Evolutionary conservation across 2,888 invertebrate genomes (phyloP), one percentile per base, ranked within the genome.

Genomic region (Apocheima hispidaria): DNA sequence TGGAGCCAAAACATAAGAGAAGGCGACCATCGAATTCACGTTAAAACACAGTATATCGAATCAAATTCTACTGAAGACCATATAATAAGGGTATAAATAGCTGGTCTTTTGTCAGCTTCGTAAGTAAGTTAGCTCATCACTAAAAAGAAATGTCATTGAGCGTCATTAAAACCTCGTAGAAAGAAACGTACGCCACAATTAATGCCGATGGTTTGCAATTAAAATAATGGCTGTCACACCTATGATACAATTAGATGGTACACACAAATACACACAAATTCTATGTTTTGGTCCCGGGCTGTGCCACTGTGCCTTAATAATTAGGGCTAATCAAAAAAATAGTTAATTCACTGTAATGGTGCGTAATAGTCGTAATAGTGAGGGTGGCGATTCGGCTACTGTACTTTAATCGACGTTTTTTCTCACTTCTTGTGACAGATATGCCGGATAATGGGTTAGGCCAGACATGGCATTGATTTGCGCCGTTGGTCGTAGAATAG

Each of bases 151-250:
- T 56, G 55, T 74, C 71, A 82, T 80, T 77, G 21, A 60, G 60
- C 54, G 54, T 74, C 71, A 82, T 81, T 77, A 82, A 79, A 83
- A 81, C 73, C 72, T 82, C 75, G 84, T 35, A 35, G 74, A 87
- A 86, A 83, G 82, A 88, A 87, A 87, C 77, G 73, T 79, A 84
- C 78, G 81, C 82, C 69, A 74, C 85, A 87, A 90, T 91, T 88
- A 88, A 83, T 84, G 79, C 79, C 74, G 73, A n/a, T n/a, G n/a
- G 79, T 83, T 85, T 70, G 86, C 91, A 90, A 92, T 92, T 92
- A 92, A 91, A 90, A 90, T 92, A 92, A 92, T 92, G 82, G 86
- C 81, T 77, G 92, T 92, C 92, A 90, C 92, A 92, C 92, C 92
- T 92, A 89, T 86, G 79, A 88, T 84, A 91, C 91, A 90, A 91